Evolutionary conservation across 2,797 vertebrate genomes (phyloP), one percentile per base, ranked within the genome.

Genomic region (Cetoscarus ocellatus): DNA sequence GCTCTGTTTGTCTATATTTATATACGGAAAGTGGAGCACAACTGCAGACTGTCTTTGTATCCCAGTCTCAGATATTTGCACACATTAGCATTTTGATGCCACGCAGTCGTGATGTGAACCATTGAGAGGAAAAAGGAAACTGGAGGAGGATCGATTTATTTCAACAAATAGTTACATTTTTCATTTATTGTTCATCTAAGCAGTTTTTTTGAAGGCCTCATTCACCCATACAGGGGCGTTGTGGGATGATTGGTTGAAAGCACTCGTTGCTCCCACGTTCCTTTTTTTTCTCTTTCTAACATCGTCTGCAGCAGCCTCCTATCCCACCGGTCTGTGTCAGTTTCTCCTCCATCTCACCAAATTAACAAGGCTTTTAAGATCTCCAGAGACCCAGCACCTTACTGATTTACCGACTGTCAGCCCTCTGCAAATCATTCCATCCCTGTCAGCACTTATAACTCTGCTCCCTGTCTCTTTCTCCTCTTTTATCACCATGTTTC

Each of bases 291-390:
- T 61, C 39, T 27, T 27, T 27, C 57, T 47, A 10, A 27, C 27
- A 27, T 27, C 27, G 1, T 42, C 72, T 62, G 36, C 59, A 13
- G 7, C 81, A 67, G 38, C 61, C 70, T 81, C 70, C 67, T 43
- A 52, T 70, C 79, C 61, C 65, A 19, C 50, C 18, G 14, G 65
- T 54, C 52, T 64, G 55, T 80, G 75, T 80, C 73, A 64, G 70
- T 75, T 44, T 76, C 66, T 75, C 60, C 81, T 77, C 84, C 78
- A 76, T 83, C 83, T 85, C 59, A 60, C 78, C 84, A 82, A 92
- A 92, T 92, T 90, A 93, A 89, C 87, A 87, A 86, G 86, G 86
- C 88, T 91, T 88, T 89, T 88, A 91, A 79, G 70, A 71, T 87
- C 86, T 86, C 83, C 68, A 63, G 88, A 85, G 89, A 90, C 76